A percentile compares a stretch with the other conserved stretches of the same genome.
Conservation (phyloP, 2,888 invertebrate genomes). For the Pristionchus fissidentatus region DNA sequence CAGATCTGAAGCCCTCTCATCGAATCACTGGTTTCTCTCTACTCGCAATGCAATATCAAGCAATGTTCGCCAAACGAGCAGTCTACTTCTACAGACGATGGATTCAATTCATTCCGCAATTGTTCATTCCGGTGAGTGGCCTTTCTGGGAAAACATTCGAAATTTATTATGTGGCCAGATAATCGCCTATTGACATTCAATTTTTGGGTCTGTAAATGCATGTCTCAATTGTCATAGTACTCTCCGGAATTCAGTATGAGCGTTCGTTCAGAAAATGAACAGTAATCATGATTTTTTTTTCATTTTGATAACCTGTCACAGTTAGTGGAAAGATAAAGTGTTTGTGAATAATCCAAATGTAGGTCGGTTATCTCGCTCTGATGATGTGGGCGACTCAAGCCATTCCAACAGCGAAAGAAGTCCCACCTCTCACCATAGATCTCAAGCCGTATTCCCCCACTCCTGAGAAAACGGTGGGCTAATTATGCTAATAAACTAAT, state of each 20-base stretch:
- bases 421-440: constrained; percentile 52
- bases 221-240: not conserved
- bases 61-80: constrained; percentile 68
- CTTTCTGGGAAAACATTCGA: not conserved
- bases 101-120: constrained; percentile 69
- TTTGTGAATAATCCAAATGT: too few species aligned
- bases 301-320: too few species aligned
- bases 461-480: not conserved
- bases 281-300: not conserved
- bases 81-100: constrained; percentile 68
- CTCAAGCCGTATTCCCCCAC: constrained; percentile 50
- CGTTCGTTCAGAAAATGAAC: not conserved
- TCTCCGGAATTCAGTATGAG: not conserved
- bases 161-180: not conserved
- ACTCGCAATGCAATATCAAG: constrained; percentile 50
- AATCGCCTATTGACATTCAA: too few species aligned
- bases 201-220: too few species aligned
- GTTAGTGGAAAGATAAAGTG: not conserved
- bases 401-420: constrained; percentile 54
- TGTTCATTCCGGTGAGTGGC: constrained; percentile 62
- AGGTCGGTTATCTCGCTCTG: constrained; percentile 55
- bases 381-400: constrained; percentile 56
- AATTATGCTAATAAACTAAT: not conserved
- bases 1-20: constrained; percentile 5
- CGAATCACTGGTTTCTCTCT: constrained; percentile 57